Evolutionary conservation across 1,140 invertebrate species (phyloP).

Genomic region (Cydia fagiglandana): DNA sequence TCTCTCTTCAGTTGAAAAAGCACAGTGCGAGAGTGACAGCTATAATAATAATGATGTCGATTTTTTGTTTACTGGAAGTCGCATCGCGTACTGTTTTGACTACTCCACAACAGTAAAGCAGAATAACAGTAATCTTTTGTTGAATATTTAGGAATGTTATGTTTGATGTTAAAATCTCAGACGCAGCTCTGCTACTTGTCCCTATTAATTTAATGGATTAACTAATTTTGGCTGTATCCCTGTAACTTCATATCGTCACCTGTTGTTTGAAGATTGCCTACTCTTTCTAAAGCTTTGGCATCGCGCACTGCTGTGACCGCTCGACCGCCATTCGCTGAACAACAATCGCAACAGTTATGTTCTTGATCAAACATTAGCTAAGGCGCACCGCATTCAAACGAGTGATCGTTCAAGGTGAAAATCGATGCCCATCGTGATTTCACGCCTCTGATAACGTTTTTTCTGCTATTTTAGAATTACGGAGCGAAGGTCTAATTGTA

Average conservation of each 20-base stretch:
- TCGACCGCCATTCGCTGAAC: constrained; percentile 11
- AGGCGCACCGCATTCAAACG: constrained; percentile 49
- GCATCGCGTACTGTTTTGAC: not conserved
- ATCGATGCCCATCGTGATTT: constrained; percentile 62
- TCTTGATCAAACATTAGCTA: constrained; percentile 49
- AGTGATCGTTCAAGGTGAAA: constrained; percentile 63
- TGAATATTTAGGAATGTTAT: not conserved
- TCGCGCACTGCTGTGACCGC: constrained; percentile 4
- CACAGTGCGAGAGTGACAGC: not conserved
- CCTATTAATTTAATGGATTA: not conserved
- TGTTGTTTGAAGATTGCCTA: not conserved
- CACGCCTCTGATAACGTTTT: constrained; percentile 48
- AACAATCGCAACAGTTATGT: constrained; percentile 42
- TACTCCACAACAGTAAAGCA: not conserved
- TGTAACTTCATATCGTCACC: not conserved
- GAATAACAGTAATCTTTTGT: not conserved
- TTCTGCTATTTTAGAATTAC: constrained; percentile 17
- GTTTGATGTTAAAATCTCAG: not conserved
- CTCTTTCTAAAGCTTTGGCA: not conserved
- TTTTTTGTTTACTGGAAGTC: not conserved
- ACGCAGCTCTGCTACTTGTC: not conserved
- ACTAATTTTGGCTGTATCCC: not conserved
- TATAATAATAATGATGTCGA: not conserved
- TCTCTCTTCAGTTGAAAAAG: not conserved
- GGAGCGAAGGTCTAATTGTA: constrained; percentile 25